Base-by-base conservation (phyloP, 1,140 invertebrate genomes). In the Nylanderia fulva region DNA sequence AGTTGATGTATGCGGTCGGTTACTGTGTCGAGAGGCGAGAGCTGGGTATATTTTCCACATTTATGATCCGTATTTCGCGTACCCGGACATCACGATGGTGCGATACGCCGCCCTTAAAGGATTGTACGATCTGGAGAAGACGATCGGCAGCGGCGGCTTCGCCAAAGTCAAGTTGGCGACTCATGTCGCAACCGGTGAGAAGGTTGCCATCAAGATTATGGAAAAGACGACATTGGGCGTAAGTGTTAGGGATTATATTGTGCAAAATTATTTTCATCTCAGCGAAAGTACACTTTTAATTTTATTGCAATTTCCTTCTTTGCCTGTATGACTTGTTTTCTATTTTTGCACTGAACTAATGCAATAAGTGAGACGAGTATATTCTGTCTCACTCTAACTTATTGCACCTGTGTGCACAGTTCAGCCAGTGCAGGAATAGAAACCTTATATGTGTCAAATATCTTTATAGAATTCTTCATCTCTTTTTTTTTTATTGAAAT, bases 131-230 rank as follows among this genome's bases (percentile, higher is more conserved):
- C 91, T 97, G 18, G 96, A 97, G 85, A 97, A 97, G 92, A 98
- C 97, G 2, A 96, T 97, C 87, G 97, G 97, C 9, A 96, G 96
- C 86, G 96, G 97, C 77, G 97, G 97, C 36, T 98, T 98, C 94
- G 97, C 96, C 0, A 98, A 98, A 95, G 98, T 98, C 7, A 97
- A 98, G 91, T 93, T 97, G 33, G 98, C 96, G 1, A 97, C 96
- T 15, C 98, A 98, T 94, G 87, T 96, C 13, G 93, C 97, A 4
- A 98, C 98, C 56, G 97, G 97, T 54, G 97, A 98, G 91, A 97
- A 97, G 92, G 97, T 98, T 72, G 98, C 98, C n/a, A 96, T 98
- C 72, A 98, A 98, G 95, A 97, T 98, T 45, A 98, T 98, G 96
- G 97, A 98, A 86, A 98, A 98, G 94, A 94, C 94, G 71, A 92